These are phyloP conservation scores for Sebastes flavidus DNA, from an alignment of 2,797 vertebrate genomes.

Conservation along the genomic window DNA sequence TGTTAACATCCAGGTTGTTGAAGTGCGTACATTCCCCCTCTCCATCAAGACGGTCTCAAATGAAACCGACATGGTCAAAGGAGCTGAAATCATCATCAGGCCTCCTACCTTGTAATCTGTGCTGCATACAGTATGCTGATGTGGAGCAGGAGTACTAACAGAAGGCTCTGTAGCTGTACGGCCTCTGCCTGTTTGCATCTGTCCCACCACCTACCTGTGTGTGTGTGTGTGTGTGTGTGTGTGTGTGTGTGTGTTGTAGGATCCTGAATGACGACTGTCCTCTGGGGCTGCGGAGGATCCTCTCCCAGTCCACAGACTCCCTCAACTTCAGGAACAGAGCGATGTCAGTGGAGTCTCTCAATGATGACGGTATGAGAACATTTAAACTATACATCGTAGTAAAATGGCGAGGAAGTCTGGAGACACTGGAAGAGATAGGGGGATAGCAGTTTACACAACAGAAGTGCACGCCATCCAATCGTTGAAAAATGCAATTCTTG, in stretches of 20 bases:
- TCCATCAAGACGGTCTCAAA: background rate
- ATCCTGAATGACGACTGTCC: constrained; percentile 89
- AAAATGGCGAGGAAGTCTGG: background rate
- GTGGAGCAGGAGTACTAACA: background rate
- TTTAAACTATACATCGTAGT: background rate
- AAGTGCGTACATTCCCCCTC: no score
- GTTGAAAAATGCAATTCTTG: no score
- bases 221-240: background rate
- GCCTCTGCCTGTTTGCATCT: no score
- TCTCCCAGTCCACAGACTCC: constrained; percentile 94
- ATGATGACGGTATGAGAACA: constrained; percentile 85
- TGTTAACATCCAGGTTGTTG: background rate
- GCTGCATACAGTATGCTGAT: background rate
- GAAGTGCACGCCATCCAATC: no score
- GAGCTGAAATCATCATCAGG: background rate
- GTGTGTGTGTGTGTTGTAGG: constrained; percentile 67
- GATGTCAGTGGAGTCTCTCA: constrained; percentile 91
- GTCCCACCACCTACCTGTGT: background rate
- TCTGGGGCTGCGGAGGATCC: constrained; percentile 89
- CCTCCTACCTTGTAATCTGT: background rate
- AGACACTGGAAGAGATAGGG: background rate
- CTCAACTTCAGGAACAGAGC: constrained; percentile 90
- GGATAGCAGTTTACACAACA: no score
- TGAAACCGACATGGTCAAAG: background rate
- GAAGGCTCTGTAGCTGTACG: background rate